Conservation (phyloP, 2,797 vertebrate species). For the Emys orbicularis region DNA sequence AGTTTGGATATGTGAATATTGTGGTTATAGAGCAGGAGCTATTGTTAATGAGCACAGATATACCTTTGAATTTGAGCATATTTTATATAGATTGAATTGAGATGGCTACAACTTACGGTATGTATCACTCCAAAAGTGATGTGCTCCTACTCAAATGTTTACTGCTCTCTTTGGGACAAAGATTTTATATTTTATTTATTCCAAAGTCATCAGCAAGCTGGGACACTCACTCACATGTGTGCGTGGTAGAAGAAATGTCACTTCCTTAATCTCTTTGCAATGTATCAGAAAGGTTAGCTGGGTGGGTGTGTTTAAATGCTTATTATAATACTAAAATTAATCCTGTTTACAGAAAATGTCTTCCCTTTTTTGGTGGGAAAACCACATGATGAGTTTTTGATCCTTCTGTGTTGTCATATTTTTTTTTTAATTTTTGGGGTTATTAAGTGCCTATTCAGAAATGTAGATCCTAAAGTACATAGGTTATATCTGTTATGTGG, state of each 20-base stretch:
- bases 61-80: background rate
- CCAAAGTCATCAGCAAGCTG: background rate
- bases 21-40: background rate
- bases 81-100: background rate
- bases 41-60: background rate
- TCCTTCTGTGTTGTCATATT: background rate
- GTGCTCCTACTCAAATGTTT: background rate
- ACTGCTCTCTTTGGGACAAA: background rate
- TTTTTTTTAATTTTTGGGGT: background rate
- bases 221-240: background rate
- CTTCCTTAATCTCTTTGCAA: background rate
- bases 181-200: background rate
- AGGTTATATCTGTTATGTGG: background rate
- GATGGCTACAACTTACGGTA: background rate
- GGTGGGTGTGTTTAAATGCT: accelerated
- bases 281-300: background rate
- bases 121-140: background rate
- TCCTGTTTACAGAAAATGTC: background rate
- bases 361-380: background rate
- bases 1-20: background rate
- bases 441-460: background rate
- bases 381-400: background rate
- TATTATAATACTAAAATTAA: background rate
- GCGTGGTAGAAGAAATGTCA: background rate
- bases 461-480: background rate